phyloP scores from a whole-genome alignment of 64 coral and sea anemone species.

The Catalaphyllia jardinei region DNA sequence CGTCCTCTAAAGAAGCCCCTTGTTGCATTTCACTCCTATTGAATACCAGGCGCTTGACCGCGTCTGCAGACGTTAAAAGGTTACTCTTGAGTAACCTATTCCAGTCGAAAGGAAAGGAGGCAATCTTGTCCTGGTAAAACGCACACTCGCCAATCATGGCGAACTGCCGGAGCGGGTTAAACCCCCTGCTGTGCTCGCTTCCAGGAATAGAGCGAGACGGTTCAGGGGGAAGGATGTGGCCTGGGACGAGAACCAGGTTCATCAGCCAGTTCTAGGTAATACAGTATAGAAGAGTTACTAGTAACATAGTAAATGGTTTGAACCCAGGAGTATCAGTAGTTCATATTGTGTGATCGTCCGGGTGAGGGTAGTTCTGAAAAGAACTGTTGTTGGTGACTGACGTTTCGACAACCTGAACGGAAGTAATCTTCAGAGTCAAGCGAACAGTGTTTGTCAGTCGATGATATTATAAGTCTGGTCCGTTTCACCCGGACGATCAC shows the following conservation, averaged over 20 bases:
- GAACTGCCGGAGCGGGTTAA: constrained; percentile 68
- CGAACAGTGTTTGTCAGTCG: no score
- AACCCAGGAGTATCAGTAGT: no score
- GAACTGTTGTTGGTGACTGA: no score
- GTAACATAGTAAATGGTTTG: no score
- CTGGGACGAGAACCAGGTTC: constrained; percentile 84
- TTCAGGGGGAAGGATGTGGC: constrained; percentile 80
- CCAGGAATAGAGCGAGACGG: constrained; percentile 31
- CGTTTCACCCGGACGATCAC: no score
- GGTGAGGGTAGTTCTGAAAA: no score
- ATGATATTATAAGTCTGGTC: no score
- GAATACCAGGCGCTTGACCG: constrained; percentile 72
- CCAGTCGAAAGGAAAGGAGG: constrained; percentile 95
- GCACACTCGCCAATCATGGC: constrained; percentile 79
- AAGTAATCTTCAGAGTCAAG: no score
- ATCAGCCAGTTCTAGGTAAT: constrained; percentile 84
- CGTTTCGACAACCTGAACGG: no score
- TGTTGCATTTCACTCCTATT: constrained; percentile 92
- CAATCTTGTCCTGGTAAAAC: constrained; percentile 87
- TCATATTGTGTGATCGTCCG: no score
- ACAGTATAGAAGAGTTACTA: no score
- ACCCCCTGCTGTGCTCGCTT: background rate
- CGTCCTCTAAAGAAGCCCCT: constrained; percentile 69
- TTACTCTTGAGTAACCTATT: constrained; percentile 59
- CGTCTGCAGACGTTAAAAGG: constrained; percentile 53